Evolutionary conservation across 2,797 vertebrate genomes (phyloP).

Genomic region (Sphenopsis melanotis): DNA sequence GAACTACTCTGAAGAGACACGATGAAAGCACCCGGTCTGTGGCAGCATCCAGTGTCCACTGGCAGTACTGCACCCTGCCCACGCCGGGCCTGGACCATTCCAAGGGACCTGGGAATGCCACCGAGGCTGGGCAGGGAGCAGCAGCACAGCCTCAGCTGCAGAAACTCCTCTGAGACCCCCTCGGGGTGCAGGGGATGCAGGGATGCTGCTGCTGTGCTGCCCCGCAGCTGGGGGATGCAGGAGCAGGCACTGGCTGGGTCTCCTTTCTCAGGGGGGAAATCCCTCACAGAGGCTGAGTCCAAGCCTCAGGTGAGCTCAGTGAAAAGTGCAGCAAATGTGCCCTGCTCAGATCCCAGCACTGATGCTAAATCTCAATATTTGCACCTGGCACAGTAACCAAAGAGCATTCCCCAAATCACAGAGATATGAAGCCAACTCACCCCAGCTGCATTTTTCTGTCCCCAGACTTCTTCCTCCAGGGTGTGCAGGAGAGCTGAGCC

Average conservation of each 20-base stretch:
- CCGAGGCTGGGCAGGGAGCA: neutral
- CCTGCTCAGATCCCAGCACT: no score
- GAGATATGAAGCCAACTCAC: neutral
- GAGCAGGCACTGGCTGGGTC: neutral
- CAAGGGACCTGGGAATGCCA: neutral
- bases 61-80: neutral
- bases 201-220: accelerated
- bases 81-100: no score
- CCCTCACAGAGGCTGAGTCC: neutral
- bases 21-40: neutral
- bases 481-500: neutral
- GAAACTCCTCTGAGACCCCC: neutral
- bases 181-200: accelerated
- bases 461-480: neutral
- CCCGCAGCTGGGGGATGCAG: neutral
- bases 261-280: neutral
- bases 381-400: neutral
- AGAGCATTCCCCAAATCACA: neutral
- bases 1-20: accelerated
- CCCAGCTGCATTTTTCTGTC: neutral
- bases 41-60: conserved; percentile 34
- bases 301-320: neutral
- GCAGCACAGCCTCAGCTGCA: neutral
- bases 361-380: neutral
- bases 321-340: neutral